These are phyloP conservation scores for Aleadryas rufinucha DNA, from an alignment of 2,113 vertebrate species.

Conservation along the genomic window DNA sequence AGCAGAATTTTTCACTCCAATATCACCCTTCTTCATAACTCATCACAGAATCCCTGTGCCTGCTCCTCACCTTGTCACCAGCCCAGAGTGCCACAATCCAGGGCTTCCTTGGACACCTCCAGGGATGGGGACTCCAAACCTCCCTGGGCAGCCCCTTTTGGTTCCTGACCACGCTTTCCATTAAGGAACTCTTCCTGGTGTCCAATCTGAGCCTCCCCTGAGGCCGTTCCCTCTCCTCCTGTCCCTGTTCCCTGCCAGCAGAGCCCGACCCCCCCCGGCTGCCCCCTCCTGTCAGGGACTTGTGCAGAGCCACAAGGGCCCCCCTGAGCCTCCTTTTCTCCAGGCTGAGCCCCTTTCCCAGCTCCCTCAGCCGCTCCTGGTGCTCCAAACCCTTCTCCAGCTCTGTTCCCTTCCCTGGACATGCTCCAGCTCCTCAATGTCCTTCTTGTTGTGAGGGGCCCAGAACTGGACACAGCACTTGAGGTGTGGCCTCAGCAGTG, in stretches of 20 bases:
- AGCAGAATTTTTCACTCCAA: background rate
- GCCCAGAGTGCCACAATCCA: accelerated
- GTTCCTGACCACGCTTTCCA: background rate
- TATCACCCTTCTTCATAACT: background rate
- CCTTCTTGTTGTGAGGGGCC: background rate
- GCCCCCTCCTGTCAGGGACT: background rate
- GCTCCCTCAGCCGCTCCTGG: too few species aligned
- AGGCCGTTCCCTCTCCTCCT: background rate
- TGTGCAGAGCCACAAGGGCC: background rate
- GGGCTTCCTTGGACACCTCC: background rate
- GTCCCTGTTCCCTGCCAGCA: background rate
- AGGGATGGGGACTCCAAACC: background rate
- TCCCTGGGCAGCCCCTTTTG: background rate
- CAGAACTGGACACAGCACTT: background rate
- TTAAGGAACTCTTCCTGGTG: background rate
- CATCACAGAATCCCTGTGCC: background rate
- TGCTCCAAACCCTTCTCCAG: background rate
- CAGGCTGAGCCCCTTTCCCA: background rate
- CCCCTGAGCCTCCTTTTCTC: background rate
- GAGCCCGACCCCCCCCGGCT: accelerated
- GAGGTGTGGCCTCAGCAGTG: background rate
- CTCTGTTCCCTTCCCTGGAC: background rate
- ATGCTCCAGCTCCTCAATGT: accelerated
- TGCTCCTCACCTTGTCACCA: accelerated
- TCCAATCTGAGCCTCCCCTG: accelerated